Evolutionary conservation across 2,888 invertebrate genomes (phyloP), one percentile per base, ranked within the genome.

Genomic region (Margaritifera margaritifera): DNA sequence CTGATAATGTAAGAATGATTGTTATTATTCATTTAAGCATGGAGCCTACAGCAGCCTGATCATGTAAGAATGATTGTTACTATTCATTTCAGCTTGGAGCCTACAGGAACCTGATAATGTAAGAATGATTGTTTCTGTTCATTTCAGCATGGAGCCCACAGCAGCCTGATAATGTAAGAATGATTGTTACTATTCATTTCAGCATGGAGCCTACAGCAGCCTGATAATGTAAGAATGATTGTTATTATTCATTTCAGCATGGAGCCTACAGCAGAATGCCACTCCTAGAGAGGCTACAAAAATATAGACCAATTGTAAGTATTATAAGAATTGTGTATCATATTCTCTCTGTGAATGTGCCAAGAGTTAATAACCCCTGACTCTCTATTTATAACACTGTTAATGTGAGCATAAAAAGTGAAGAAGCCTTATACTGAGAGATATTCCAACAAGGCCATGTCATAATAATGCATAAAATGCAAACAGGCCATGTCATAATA

Each of bases 61-160:
- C 52, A 1, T 19, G 42, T 42, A 11, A 3, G 15, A 42, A 42
- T 42, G 42, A 52, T 61, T 59, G 22, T 59, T 66, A 31, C 61
- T 73, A 53, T 66, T 24, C 62, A 59, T 75, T 77, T 65, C 83
- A 89, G 89, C 89, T 89, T 85, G 89, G 88, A 11, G 84, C 85
- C 71, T 89, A 87, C 80, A 88, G 89, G n/a, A n/a, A n/a, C 31
- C 31, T 64, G 2, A 64, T 63, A 24, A 1, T 19, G 42, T 42
- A 11, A 3, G 15, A 42, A 42, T 42, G 42, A 52, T 61, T 59
- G 22, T 59, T 66, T 51, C 61, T 73, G 50, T 66, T 24, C 62
- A 59, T 75, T 77, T 65, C 83, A 89, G 89, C 89, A 89, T 85
- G 89, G 88, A 11, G 84, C 85, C 71, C 89, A 87, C 80, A 88